A percentile compares a stretch with the other conserved stretches of the same genome.
phyloP scores from a whole-genome alignment of 2,797 vertebrate species.

The Myioborus melanocephalus region DNA sequence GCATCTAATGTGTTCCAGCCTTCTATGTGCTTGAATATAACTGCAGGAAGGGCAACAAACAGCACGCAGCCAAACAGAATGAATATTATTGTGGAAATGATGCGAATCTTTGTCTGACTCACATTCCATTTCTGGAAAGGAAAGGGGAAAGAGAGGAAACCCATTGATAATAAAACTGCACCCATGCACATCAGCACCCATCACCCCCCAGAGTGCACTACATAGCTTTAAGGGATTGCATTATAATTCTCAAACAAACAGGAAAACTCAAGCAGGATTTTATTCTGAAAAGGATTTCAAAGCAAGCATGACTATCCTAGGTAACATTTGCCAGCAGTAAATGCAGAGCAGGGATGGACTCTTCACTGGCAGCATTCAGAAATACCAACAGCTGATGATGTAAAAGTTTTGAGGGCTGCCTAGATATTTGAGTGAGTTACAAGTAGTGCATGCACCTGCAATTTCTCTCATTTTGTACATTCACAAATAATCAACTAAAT shows the following conservation, averaged over 20 bases:
- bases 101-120: constrained; percentile 97
- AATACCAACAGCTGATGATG: not conserved
- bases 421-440: not conserved
- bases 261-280: not conserved
- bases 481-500: not conserved
- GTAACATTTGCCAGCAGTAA: not conserved
- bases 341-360: not conserved
- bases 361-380: not conserved
- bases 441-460: not conserved
- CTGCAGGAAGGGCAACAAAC: constrained; percentile 92
- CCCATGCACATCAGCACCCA: not conserved
- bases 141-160: not conserved
- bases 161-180: not conserved
- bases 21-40: constrained; percentile 98
- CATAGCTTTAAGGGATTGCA: not conserved
- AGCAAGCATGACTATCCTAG: not conserved
- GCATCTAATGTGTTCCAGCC: constrained; percentile 95
- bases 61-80: constrained; percentile 95
- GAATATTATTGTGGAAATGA: constrained; percentile 96
- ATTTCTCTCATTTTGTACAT: not conserved
- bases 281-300: not conserved
- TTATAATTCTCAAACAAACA: not conserved
- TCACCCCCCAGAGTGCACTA: not conserved
- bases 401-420: not conserved
- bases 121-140: constrained; percentile 92